Percentiles rank a stretch among this genome's conserved stretches.
Conservation (phyloP, 2,797 vertebrate species). For the Coccyzus lansbergi region DNA sequence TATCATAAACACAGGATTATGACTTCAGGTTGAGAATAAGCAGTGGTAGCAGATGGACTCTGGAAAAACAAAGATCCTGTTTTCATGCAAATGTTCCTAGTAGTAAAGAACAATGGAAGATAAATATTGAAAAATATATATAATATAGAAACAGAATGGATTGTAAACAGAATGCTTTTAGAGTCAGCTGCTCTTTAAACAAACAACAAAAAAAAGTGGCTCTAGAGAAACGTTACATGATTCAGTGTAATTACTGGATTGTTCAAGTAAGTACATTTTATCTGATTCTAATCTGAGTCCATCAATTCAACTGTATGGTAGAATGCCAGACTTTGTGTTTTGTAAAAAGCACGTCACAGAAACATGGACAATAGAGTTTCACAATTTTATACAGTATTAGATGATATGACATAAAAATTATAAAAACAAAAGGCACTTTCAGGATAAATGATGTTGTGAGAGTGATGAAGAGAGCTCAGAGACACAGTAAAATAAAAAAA, state of each 20-base stretch:
- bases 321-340: neutral
- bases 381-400: neutral
- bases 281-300: slow-evolving; percentile 21
- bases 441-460: neutral
- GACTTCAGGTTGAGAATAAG: slow-evolving; percentile 63
- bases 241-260: slow-evolving; percentile 53
- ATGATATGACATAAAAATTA: neutral
- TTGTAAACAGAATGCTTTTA: slow-evolving; percentile 46
- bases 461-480: neutral
- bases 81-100: slow-evolving; percentile 58
- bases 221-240: slow-evolving; percentile 29
- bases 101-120: slow-evolving; percentile 49
- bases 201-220: slow-evolving; percentile 5
- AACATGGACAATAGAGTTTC: neutral
- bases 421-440: neutral
- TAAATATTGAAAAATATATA: slow-evolving; percentile 52
- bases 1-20: slow-evolving; percentile 45
- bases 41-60: slow-evolving; percentile 69
- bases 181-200: slow-evolving; percentile 44
- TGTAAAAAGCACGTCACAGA: neutral
- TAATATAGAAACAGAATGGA: neutral
- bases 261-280: slow-evolving; percentile 34
- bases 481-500: neutral
- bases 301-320: neutral
- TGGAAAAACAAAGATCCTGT: slow-evolving; percentile 42